These are phyloP conservation scores for Bellardia bayeri DNA, from an alignment of 2,888 invertebrate species.

Conservation along the genomic window DNA sequence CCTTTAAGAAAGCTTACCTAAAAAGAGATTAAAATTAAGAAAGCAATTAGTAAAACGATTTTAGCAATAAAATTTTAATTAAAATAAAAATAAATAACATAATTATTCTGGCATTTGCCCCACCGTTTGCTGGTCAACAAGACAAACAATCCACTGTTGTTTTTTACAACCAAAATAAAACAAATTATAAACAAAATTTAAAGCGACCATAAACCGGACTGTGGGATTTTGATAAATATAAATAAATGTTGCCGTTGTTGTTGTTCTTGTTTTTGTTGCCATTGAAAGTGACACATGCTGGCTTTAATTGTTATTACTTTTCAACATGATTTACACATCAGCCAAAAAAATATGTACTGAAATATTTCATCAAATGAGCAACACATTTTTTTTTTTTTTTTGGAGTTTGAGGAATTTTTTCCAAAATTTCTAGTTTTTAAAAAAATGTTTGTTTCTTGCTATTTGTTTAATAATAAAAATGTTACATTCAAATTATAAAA, in stretches of 20 bases:
- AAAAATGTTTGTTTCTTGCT: too few relatives aligned
- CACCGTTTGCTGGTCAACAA: too few relatives aligned
- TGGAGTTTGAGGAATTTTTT: too few relatives aligned
- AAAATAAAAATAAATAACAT: neutral
- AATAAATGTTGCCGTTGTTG: neutral
- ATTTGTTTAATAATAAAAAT: too few relatives aligned
- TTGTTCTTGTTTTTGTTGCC: neutral
- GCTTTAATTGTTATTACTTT: neutral
- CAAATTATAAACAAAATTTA: neutral
- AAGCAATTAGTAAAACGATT: neutral
- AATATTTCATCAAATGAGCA: neutral
- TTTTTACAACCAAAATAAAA: too few relatives aligned
- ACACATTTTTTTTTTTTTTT: neutral
- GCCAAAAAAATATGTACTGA: neutral
- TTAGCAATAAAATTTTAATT: neutral
- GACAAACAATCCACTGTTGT: too few relatives aligned
- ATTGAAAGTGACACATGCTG: neutral
- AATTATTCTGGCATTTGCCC: too few relatives aligned
- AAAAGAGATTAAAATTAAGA: neutral
- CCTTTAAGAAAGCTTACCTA: neutral
- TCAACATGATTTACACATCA: neutral
- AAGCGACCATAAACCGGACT: neutral
- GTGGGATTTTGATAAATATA: neutral
- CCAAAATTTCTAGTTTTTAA: too few relatives aligned
- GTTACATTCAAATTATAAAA: too few relatives aligned